These are phyloP conservation scores for Dendroctonus ponderosae DNA, from an alignment of 1,140 invertebrate genomes.

Conservation along the genomic window DNA sequence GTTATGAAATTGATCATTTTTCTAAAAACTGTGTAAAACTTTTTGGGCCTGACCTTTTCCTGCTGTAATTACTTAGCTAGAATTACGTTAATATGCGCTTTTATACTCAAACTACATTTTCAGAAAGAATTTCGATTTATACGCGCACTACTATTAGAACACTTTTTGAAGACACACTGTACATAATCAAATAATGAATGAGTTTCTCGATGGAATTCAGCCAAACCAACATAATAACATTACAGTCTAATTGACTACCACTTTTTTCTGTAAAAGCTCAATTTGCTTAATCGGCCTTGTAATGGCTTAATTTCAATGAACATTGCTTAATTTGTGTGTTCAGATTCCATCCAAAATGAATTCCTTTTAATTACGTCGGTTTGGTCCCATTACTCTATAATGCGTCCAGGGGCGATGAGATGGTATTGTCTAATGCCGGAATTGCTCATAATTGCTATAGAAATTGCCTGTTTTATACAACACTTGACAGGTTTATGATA, in stretches of 20 bases:
- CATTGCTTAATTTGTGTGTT: slow-evolving; percentile 34
- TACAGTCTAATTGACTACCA: neutral
- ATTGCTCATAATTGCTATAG: no score
- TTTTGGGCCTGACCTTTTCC: no score
- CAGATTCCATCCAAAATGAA: slow-evolving; percentile 29
- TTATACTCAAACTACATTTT: no score
- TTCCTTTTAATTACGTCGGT: slow-evolving; percentile 27
- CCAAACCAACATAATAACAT: neutral
- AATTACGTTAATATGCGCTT: no score
- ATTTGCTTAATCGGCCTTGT: slow-evolving; percentile 27
- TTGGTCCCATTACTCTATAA: slow-evolving; percentile 23
- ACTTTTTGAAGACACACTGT: neutral
- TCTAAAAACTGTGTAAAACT: no score
- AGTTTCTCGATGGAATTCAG: neutral
- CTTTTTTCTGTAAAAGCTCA: slow-evolving; percentile 3
- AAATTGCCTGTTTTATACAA: no score
- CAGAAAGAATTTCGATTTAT: no score
- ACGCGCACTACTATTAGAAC: no score
- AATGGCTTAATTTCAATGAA: slow-evolving; percentile 29
- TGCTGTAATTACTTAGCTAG: no score
- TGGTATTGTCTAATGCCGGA: no score
- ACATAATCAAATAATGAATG: neutral
- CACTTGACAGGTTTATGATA: no score
- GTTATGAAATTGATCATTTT: no score
- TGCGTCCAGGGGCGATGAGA: slow-evolving; percentile 19